These are phyloP conservation scores for Drosophila testacea DNA, from an alignment of 2,888 invertebrate species.

Conservation along the genomic window DNA sequence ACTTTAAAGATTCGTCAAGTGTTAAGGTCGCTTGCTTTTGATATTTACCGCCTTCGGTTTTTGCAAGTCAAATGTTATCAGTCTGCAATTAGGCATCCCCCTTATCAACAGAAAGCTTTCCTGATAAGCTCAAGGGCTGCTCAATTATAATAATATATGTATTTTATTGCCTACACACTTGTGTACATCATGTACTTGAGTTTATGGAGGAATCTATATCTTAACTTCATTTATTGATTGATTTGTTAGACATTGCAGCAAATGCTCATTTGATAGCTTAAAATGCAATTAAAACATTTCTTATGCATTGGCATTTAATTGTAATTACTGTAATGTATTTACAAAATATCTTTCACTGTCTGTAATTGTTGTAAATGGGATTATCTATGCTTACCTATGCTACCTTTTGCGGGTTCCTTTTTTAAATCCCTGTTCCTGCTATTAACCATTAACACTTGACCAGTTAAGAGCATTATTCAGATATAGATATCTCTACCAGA, in stretches of 20 bases:
- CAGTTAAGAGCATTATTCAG: constrained; percentile 17
- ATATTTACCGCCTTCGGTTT: constrained; percentile 27
- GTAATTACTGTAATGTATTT: constrained; percentile 16
- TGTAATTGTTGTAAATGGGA: background rate
- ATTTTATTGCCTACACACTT: background rate
- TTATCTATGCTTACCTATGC: background rate
- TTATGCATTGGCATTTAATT: background rate
- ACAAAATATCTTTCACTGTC: background rate
- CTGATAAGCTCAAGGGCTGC: constrained; percentile 42
- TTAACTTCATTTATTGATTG: constrained; percentile 44
- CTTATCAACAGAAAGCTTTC: constrained; percentile 27
- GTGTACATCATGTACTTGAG: constrained; percentile 3
- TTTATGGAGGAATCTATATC: constrained; percentile 18
- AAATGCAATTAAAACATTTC: constrained; percentile 48
- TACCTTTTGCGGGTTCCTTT: background rate
- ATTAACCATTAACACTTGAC: constrained; percentile 54
- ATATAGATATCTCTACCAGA: constrained; percentile 26
- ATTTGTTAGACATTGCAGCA: constrained; percentile 20
- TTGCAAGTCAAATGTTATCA: constrained; percentile 43
- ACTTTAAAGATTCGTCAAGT: background rate
- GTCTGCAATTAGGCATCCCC: constrained; percentile 27
- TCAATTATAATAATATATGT: constrained; percentile 7
- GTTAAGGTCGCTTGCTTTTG: constrained; percentile 8
- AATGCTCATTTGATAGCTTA: constrained; percentile 32
- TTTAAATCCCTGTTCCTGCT: constrained; percentile 32